Conservation (phyloP, 1,140 invertebrate genomes). For the Scaptomyza pallida region DNA sequence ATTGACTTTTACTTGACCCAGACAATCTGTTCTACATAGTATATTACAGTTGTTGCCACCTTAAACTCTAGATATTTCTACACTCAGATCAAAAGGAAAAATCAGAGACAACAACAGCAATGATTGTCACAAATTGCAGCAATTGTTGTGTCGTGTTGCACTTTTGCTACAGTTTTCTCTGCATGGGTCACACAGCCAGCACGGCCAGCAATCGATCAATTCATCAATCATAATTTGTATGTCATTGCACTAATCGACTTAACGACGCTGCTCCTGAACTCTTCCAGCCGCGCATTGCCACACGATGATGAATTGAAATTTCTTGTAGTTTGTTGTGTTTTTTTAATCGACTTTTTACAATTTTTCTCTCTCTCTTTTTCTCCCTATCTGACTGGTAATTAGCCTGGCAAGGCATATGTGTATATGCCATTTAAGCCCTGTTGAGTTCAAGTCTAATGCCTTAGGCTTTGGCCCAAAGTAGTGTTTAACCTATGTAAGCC, state of each 20-base stretch:
- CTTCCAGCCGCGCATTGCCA: conserved; percentile 61
- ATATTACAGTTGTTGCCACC: too few relatives aligned
- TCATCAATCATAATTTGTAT: conserved; percentile 80
- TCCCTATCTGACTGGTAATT: background rate
- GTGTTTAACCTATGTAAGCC: background rate
- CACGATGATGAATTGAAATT: conserved; percentile 72
- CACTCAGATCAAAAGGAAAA: background rate
- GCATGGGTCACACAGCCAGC: conserved; percentile 58
- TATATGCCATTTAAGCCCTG: conserved; percentile 2
- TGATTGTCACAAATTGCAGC: conserved; percentile 77
- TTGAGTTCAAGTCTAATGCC: background rate
- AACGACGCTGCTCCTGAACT: conserved; percentile 61
- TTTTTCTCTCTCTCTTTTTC: background rate
- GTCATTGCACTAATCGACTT: conserved; percentile 77
- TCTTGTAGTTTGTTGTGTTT: conserved; percentile 27
- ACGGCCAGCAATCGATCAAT: conserved; percentile 30
- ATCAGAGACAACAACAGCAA: conserved; percentile 45
- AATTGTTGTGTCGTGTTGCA: conserved; percentile 49
- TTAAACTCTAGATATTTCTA: background rate
- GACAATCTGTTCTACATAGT: background rate
- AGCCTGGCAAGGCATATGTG: background rate
- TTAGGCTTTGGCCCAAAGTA: background rate
- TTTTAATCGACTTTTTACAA: conserved; percentile 32
- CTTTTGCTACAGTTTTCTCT: conserved; percentile 76
- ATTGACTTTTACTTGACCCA: conserved; percentile 52